These are phyloP conservation scores for Telmatochromis sp. DNA, from an alignment of 2,113 vertebrate genomes.

Conservation along the genomic window DNA sequence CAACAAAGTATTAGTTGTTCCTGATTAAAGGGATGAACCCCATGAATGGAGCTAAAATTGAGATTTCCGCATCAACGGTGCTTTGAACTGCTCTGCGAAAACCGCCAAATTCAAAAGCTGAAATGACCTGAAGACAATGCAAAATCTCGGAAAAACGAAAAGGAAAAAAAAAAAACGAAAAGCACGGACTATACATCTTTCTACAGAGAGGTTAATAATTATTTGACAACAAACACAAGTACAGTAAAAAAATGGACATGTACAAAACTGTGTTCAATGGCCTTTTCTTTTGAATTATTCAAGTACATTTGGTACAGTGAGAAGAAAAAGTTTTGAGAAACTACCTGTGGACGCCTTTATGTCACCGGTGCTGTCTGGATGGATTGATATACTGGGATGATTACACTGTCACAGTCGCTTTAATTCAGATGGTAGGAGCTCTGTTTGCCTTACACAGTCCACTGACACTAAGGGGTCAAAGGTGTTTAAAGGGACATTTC, in stretches of 20 bases:
- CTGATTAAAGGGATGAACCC: conserved; percentile 34
- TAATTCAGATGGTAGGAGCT: conserved; percentile 7
- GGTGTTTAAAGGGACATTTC: conserved; percentile 31
- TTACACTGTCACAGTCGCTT: conserved; percentile 13
- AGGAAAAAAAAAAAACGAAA: conserved; percentile 26
- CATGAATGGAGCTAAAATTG: conserved; percentile 2
- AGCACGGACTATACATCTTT: conserved; percentile 32
- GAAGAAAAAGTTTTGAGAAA: conserved; percentile 37
- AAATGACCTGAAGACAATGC: conserved; percentile 56
- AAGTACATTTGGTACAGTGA: conserved; percentile 76
- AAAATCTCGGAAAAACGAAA: conserved; percentile 15
- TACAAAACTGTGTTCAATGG: conserved; percentile 70
- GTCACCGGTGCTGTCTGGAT: conserved; percentile 32
- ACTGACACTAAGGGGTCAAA: conserved; percentile 1
- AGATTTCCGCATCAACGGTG: not conserved
- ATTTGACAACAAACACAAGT: conserved; percentile 53
- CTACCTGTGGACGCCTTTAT: conserved; percentile 32
- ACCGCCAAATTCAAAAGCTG: conserved; percentile 1
- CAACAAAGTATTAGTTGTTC: conserved; percentile 54
- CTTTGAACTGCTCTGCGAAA: not conserved
- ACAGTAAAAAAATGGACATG: conserved; percentile 61
- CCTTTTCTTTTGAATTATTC: conserved; percentile 68
- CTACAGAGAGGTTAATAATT: conserved; percentile 28
- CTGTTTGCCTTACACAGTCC: not conserved
- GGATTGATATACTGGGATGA: conserved; percentile 30